These are phyloP conservation scores for Trissoscelio sp. DNA, from an alignment of 2,888 invertebrate genomes.

Conservation along the genomic window DNA sequence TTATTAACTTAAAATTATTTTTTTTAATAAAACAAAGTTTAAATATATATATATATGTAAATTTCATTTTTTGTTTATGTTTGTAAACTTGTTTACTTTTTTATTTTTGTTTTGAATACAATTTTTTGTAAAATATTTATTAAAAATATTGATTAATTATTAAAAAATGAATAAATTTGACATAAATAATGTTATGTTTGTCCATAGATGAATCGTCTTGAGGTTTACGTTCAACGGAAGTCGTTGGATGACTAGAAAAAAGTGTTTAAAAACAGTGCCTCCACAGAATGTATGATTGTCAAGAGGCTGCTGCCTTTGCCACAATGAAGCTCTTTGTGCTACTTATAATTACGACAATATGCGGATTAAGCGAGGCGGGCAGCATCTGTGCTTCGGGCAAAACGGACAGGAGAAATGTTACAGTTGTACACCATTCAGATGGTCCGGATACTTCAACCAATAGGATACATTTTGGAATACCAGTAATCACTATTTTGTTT, in stretches of 20 bases:
- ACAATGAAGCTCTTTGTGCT: constrained; percentile 61
- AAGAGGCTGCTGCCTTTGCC: constrained; percentile 31
- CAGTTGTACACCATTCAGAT: constrained; percentile 72
- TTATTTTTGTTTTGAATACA: too few relatives aligned
- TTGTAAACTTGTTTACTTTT: too few relatives aligned
- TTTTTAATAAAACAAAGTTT: too few relatives aligned
- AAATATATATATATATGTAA: too few relatives aligned
- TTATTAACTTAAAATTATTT: too few relatives aligned
- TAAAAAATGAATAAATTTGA: too few relatives aligned
- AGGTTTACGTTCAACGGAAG: constrained; percentile 25
- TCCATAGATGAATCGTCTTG: constrained; percentile 44
- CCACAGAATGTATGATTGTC: constrained; percentile 45
- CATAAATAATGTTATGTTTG: too few relatives aligned
- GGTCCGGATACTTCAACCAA: constrained; percentile 73
- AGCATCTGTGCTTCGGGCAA: constrained; percentile 78
- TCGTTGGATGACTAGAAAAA: constrained; percentile 34
- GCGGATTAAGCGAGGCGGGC: constrained; percentile 69
- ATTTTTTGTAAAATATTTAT: too few relatives aligned
- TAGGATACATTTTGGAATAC: constrained; percentile 72
- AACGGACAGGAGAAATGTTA: constrained; percentile 74
- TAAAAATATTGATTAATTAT: too few relatives aligned
- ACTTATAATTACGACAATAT: constrained; percentile 48
- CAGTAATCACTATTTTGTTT: constrained; percentile 66
- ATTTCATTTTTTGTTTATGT: too few relatives aligned
- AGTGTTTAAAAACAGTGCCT: constrained; percentile 58